Base-by-base conservation (phyloP, 2,113 vertebrate species). In the Peromyscus leucopus region DNA sequence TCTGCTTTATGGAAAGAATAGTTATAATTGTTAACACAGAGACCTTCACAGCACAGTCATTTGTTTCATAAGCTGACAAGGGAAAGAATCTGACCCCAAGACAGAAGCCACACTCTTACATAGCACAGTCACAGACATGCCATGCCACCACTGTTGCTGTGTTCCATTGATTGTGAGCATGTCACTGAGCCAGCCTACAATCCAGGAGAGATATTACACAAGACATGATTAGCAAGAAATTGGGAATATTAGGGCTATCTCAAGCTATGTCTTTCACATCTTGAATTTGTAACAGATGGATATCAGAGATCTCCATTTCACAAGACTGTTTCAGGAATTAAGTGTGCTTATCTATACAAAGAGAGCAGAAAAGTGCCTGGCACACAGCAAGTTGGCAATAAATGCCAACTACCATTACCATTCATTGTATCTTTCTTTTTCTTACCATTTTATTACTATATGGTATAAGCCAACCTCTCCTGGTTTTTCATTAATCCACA, bases 281-380 rank as follows among this genome's bases (percentile, higher is more conserved):
- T 42, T 82, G 75, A 15, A 36, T 85, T 48, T 65, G 1, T 87
- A 94, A 42, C 65, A 93, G 36, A 7, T 4, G 7, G 90, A 69
- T 69, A 48, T 48, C 55, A 75, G 9, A 16, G 55, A 79, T 55
- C 46, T 57, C 39, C 48, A 71, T 39, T 69, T 90, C 67, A 86
- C 10, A 55, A 57, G 26, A 76, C 19, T 72, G n/a, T 82, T 90
- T 74, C 74, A 48, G 83, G 46, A 85, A 85, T 51, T 57, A 36
- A 91, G 48, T 91, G 42, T 91, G 46, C 19, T 91, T 82, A 75
- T 89, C 31, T 65, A 31, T 21, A 71, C 80, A 88, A 89, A 95
- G 51, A 87, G 22, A 85, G 90, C 51, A 61, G 39, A 83, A 80
- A 31, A 33, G 28, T 80, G 17, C 12, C 89, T 93, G 78, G 48